phyloP scores from a whole-genome alignment of 2,113 vertebrate genomes.

The Syrmaticus mikado region DNA sequence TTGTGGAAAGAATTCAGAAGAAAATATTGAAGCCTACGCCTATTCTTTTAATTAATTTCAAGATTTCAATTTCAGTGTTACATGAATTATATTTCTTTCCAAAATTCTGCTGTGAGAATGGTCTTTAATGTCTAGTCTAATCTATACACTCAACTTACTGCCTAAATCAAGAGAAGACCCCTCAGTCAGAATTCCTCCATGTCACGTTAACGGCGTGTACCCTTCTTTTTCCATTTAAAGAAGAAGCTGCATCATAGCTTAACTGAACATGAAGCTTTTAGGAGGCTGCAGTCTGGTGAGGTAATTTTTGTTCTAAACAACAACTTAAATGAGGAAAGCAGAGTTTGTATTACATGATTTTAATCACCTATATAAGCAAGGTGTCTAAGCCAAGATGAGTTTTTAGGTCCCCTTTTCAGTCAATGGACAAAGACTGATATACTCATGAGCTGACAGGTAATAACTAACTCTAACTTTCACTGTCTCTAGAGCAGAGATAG shows the following conservation, averaged over 20 bases:
- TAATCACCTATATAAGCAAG: not conserved
- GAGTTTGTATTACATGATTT: not conserved
- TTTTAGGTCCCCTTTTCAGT: not conserved
- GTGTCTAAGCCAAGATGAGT: not conserved
- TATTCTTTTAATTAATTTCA: not conserved
- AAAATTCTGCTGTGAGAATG: not conserved
- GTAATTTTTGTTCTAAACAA: not conserved
- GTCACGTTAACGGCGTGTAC: not conserved
- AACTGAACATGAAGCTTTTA: not conserved
- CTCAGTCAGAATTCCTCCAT: not conserved
- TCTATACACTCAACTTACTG: not conserved
- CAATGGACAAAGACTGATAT: not conserved
- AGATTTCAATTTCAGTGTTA: not conserved
- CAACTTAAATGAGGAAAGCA: not conserved
- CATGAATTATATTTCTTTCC: not conserved
- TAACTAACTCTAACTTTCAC: not conserved
- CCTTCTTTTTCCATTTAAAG: not conserved
- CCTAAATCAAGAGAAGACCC: not conserved
- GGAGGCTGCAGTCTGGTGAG: not conserved
- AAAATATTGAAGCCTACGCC: not conserved
- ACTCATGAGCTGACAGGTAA: not conserved
- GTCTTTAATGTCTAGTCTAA: not conserved
- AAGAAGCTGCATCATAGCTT: accelerated
- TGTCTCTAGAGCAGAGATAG: not conserved
- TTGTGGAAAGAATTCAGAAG: not conserved